These are phyloP conservation scores for Leistus spinibarbis DNA, from an alignment of 2,888 invertebrate genomes.

Conservation along the genomic window DNA sequence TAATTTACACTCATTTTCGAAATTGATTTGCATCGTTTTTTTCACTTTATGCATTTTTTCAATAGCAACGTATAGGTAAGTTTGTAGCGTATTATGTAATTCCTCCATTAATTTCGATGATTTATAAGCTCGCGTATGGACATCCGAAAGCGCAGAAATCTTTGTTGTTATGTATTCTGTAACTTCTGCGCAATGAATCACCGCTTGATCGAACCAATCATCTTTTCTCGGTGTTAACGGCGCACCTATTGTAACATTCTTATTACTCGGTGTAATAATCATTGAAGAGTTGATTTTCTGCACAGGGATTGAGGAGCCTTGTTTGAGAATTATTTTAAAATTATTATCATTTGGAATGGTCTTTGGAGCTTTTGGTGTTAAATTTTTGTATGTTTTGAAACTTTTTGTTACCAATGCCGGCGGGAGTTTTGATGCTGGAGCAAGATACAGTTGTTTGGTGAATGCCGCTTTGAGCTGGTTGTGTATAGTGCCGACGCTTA, in stretches of 20 bases:
- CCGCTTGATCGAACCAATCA: constrained; percentile 67
- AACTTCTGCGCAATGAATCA: constrained; percentile 63
- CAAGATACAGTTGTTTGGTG: neutral
- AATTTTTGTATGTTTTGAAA: too few relatives aligned
- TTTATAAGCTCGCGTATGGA: constrained; percentile 56
- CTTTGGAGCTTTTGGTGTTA: neutral
- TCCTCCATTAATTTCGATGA: constrained; percentile 18
- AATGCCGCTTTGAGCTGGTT: neutral
- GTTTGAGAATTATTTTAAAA: neutral
- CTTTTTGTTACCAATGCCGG: too few relatives aligned
- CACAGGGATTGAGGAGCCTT: constrained; percentile 21
- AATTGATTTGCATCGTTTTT: constrained; percentile 4
- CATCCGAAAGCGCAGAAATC: constrained; percentile 61
- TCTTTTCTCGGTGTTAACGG: constrained; percentile 31
- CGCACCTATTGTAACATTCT: neutral
- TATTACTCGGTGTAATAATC: neutral
- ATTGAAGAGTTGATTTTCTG: neutral
- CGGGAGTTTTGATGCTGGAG: neutral
- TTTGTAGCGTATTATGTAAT: constrained; percentile 25
- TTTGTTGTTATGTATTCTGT: constrained; percentile 63
- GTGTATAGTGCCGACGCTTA: neutral
- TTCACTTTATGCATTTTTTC: constrained; percentile 27
- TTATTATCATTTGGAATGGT: constrained; percentile 8
- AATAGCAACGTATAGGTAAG: constrained; percentile 19
- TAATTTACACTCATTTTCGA: constrained; percentile 9